These are phyloP conservation scores for Odocoileus hemionus DNA, from an alignment of 2,113 vertebrate genomes.

Conservation along the genomic window DNA sequence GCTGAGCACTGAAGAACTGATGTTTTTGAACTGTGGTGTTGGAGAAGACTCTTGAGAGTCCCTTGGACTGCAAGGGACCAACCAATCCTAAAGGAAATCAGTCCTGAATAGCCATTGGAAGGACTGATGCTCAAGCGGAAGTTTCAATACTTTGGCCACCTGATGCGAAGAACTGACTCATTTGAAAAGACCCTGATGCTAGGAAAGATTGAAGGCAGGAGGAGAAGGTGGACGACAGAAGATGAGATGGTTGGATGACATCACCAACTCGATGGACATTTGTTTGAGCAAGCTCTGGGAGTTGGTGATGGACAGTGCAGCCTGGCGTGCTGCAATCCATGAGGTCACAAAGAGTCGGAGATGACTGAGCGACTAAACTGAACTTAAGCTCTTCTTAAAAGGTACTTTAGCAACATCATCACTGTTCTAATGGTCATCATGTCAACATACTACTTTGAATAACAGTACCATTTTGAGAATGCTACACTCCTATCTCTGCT, in stretches of 20 bases:
- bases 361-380: background rate
- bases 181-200: background rate
- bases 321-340: background rate
- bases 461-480: background rate
- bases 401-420: background rate
- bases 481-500: background rate
- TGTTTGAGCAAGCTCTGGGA: background rate
- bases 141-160: background rate
- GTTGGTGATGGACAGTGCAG: background rate
- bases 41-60: background rate
- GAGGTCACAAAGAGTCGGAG: background rate
- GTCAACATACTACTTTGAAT: conserved; percentile 11
- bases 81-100: background rate
- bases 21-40: background rate
- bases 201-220: background rate
- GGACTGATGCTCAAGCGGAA: background rate
- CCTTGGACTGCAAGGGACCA: background rate
- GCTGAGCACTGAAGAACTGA: background rate
- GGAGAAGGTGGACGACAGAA: background rate
- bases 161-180: background rate
- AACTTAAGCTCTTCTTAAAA: background rate
- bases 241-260: background rate
- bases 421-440: background rate
- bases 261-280: rapidly evolving
- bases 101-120: background rate